A percentile compares a stretch with the other conserved stretches of the same genome.
These are phyloP conservation scores for Chiloscyllium plagiosum DNA, from an alignment of 2,113 vertebrate genomes.

Conservation along the genomic window DNA sequence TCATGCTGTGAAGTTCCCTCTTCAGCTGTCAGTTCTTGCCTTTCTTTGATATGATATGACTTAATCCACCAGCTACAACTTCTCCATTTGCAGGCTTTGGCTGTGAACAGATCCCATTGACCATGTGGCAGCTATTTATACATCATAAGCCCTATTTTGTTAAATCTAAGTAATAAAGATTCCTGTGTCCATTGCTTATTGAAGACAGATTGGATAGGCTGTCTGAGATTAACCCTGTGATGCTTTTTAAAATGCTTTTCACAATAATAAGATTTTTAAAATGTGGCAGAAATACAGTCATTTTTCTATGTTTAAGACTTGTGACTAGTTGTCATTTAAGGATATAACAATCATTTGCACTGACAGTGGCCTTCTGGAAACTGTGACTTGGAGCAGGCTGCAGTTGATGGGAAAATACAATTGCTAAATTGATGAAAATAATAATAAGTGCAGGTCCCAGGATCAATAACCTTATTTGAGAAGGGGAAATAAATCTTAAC, in stretches of 20 bases:
- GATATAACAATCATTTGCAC: background rate
- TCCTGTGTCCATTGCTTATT: constrained; percentile 38
- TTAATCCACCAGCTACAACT: constrained; percentile 37
- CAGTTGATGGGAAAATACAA: constrained; percentile 10
- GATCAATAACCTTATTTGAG: background rate
- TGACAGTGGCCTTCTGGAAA: background rate
- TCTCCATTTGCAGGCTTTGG: constrained; percentile 24
- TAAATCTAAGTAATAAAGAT: constrained; percentile 37
- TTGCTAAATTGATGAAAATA: background rate
- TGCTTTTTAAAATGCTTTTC: constrained; percentile 7
- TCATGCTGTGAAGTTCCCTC: constrained; percentile 37
- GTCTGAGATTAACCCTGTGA: constrained; percentile 16
- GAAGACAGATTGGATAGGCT: constrained; percentile 9
- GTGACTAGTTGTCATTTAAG: constrained; percentile 6
- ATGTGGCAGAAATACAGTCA: background rate
- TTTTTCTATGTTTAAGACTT: background rate
- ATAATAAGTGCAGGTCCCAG: background rate
- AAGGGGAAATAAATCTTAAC: background rate
- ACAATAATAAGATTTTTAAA: background rate
- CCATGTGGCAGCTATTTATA: constrained; percentile 40
- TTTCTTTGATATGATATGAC: constrained; percentile 32
- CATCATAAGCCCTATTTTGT: constrained; percentile 28
- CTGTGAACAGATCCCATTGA: constrained; percentile 37
- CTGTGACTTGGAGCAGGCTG: background rate
- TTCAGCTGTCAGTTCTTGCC: constrained; percentile 37